phyloP scores from a whole-genome alignment of 92 coral and sea anemone species.

The Paragorgia papillata region DNA sequence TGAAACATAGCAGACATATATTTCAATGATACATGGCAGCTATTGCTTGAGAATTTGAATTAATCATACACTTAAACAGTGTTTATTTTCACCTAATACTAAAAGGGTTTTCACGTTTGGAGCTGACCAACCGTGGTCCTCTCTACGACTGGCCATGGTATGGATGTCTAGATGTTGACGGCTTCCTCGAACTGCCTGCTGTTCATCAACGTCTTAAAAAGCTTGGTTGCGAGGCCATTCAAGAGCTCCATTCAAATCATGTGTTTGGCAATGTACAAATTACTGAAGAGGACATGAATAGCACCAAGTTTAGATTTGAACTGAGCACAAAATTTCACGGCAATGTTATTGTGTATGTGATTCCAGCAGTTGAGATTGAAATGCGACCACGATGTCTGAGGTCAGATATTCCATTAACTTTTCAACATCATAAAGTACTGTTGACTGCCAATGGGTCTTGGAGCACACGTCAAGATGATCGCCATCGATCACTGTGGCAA shows the following conservation, averaged over 20 bases:
- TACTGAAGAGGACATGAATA: slow-evolving; percentile 8
- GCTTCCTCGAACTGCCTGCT: slow-evolving; percentile 30
- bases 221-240: slow-evolving; percentile 12
- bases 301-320: slow-evolving; percentile 33
- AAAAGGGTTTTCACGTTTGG: slow-evolving; percentile 25
- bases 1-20: too few relatives aligned
- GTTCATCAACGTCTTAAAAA: background rate
- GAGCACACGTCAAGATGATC: background rate
- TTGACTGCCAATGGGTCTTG: slow-evolving; percentile 13
- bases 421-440: slow-evolving; percentile 4
- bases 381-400: slow-evolving; percentile 17
- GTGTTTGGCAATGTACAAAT: background rate
- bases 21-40: too few relatives aligned
- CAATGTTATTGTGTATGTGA: slow-evolving; percentile 13
- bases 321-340: slow-evolving; percentile 19
- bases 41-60: too few relatives aligned
- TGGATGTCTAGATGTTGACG: slow-evolving; percentile 5
- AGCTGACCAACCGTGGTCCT: slow-evolving; percentile 12
- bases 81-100: background rate
- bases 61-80: too few relatives aligned
- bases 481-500: slow-evolving; percentile 19
- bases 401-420: slow-evolving; percentile 10
- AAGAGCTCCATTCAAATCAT: slow-evolving; percentile 1
- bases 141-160: slow-evolving; percentile 31
- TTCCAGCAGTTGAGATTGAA: slow-evolving; percentile 22